A percentile compares a stretch with the other conserved stretches of the same genome.
Evolutionary conservation across 2,113 vertebrate species (phyloP).

Genomic region (Clinocottus analis): DNA sequence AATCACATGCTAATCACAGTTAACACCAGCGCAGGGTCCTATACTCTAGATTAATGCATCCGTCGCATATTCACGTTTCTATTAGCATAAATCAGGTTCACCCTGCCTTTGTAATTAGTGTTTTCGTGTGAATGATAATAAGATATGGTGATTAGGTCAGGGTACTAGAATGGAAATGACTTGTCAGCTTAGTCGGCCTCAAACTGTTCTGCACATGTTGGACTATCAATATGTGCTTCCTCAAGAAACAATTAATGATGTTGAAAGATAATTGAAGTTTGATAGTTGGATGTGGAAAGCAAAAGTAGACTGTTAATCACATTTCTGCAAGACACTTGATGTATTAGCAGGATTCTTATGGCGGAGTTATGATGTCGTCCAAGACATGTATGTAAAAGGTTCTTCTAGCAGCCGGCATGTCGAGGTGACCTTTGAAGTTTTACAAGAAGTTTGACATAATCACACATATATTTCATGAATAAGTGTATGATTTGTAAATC

Average conservation of each 20-base stretch:
- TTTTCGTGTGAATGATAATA: slow-evolving; percentile 84
- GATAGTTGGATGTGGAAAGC: slow-evolving; percentile 49
- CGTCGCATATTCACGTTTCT: slow-evolving; percentile 81
- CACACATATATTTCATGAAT: not conserved
- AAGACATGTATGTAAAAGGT: slow-evolving; percentile 14
- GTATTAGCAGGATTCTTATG: slow-evolving; percentile 18
- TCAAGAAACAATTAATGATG: slow-evolving; percentile 73
- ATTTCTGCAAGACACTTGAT: slow-evolving; percentile 52
- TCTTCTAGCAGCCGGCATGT: not conserved
- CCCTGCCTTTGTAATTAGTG: slow-evolving; percentile 83
- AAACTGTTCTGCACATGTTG: slow-evolving; percentile 67
- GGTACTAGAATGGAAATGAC: slow-evolving; percentile 80
- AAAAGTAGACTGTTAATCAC: slow-evolving; percentile 70
- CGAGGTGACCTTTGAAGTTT: not conserved
- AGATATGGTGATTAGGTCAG: slow-evolving; percentile 84
- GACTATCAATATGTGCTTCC: slow-evolving; percentile 76
- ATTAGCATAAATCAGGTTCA: slow-evolving; percentile 85
- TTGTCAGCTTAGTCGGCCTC: slow-evolving; percentile 74
- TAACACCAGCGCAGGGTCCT: slow-evolving; percentile 81
- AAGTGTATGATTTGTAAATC: not conserved
- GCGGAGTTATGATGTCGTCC: not conserved
- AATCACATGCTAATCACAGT: slow-evolving; percentile 83
- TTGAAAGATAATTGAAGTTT: slow-evolving; percentile 73
- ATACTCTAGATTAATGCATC: slow-evolving; percentile 83
- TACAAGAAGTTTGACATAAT: not conserved